These are phyloP conservation scores for Eristalis arbustorum DNA, from an alignment of 2,888 invertebrate species.

Conservation along the genomic window DNA sequence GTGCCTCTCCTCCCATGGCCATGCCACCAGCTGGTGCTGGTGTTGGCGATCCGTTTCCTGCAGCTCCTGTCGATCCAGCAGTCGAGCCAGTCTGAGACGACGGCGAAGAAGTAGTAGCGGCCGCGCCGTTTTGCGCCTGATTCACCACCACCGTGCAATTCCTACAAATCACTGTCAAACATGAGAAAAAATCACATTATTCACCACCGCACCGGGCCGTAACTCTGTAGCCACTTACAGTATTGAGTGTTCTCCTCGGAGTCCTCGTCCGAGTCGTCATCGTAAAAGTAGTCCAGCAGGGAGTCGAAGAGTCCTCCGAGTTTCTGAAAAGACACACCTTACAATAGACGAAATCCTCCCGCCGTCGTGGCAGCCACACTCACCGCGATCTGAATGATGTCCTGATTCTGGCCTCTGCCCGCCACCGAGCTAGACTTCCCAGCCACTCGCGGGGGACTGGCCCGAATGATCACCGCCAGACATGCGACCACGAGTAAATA, in stretches of 20 bases:
- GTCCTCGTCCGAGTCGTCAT: background rate
- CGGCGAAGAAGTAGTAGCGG: background rate
- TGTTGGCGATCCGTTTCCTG: background rate
- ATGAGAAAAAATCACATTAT: background rate
- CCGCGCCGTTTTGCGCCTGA: background rate
- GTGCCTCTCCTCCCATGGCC: background rate
- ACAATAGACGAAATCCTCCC: background rate
- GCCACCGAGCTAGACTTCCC: no score
- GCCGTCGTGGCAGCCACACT: background rate
- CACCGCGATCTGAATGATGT: background rate
- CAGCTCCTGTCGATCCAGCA: no score
- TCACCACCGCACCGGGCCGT: background rate
- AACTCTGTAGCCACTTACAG: background rate
- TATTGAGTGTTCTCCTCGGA: background rate
- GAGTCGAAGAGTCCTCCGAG: background rate
- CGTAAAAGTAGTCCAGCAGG: background rate
- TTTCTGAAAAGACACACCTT: background rate
- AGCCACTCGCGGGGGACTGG: background rate
- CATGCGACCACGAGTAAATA: background rate
- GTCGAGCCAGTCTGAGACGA: background rate
- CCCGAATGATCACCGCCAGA: background rate
- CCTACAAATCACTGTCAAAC: background rate
- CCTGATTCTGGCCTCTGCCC: background rate
- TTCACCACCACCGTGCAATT: slow-evolving; percentile 18
- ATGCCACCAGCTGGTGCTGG: background rate